Base-by-base conservation (phyloP, 2,797 vertebrate species). In the Cirrhinus molitorella region DNA sequence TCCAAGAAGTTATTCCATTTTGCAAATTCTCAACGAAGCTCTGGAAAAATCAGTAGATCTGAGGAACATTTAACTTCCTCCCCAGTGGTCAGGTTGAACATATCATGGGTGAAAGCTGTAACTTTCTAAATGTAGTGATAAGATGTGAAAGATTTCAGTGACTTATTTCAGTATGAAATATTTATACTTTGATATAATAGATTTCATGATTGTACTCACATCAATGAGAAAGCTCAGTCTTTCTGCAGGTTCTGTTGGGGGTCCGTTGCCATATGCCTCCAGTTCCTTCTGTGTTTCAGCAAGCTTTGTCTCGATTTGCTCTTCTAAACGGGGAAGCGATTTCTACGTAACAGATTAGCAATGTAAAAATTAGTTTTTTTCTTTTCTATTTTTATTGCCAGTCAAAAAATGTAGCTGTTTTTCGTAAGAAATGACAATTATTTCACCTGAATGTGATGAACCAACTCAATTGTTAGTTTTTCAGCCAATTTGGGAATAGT, bases 401-500 rank as follows among this genome's bases (percentile, higher is more conserved):
- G 10, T 49, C 21, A 17, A 23, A 65, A 49, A 37, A 23, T 19
- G 0, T 40, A 40, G 31, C 31, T 34, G 31, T 9, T 7, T 40
- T 40, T 40, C 13, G 43, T 45, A 12, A 11, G 11, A 45, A 45
- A 45, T 45, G 2, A 45, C 43, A 51, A 19, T 31, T 7, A 19
- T 5, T 68, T 94, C 84, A 98, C 97, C 89, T 90, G 88, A 74
- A 97, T 98, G 84, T 97, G 97, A 45, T 85, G 66, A 85, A 97
- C 97, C 76, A 99, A 95, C 82, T 98, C 96, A 0, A 91, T 82
- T 9, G 96, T 97, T 77, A 98, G 96, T 75, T 94, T 96, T 68
- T 96, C 94, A 19, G 97, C 96, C 86, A 98, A 90, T 23, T 80
- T 79, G n/a, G 96, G 94, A 71, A 98, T 78, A 3, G 95, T 96